These are phyloP conservation scores for Melopsittacus undulatus DNA, from an alignment of 2,797 vertebrate species.

Conservation along the genomic window DNA sequence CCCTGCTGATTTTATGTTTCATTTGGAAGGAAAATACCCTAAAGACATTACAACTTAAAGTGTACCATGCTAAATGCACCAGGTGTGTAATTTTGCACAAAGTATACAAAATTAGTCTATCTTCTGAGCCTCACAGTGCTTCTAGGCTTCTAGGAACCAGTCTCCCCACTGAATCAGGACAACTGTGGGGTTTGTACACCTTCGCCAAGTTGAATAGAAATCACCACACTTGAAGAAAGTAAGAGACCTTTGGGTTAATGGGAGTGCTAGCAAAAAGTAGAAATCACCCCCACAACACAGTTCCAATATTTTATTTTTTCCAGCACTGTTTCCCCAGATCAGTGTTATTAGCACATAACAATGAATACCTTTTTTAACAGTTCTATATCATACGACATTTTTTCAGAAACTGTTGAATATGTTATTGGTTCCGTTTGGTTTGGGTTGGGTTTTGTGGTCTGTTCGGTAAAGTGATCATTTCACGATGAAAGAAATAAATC, in stretches of 20 bases:
- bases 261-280: background rate
- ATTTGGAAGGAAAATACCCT: background rate
- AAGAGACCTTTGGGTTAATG: background rate
- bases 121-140: background rate
- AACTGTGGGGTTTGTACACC: background rate
- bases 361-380: background rate
- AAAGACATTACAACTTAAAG: background rate
- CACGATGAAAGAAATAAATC: background rate
- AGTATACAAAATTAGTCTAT: background rate
- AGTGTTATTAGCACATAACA: background rate
- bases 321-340: background rate
- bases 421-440: background rate
- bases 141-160: background rate
- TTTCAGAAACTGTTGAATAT: background rate
- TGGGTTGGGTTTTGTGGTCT: background rate
- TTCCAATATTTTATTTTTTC: background rate
- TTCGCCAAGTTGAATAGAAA: background rate
- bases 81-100: background rate
- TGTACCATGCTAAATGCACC: background rate
- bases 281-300: background rate
- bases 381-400: background rate
- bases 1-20: background rate
- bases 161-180: background rate
- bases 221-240: background rate
- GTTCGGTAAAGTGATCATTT: background rate